Base-by-base conservation (phyloP, 2,888 invertebrate genomes). In the Autographa gamma region DNA sequence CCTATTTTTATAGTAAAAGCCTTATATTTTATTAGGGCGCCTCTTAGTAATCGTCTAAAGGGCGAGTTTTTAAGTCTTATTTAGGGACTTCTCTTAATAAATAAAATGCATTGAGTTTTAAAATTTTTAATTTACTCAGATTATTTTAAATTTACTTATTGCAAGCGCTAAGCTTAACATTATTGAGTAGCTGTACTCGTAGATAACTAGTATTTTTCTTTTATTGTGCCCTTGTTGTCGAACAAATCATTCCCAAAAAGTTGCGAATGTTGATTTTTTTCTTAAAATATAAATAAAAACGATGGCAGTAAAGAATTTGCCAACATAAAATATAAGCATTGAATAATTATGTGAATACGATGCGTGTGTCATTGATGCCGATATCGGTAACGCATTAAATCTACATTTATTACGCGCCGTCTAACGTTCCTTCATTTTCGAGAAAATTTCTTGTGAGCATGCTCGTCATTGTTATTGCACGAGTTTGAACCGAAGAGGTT, bases 381-480 rank as follows among this genome's bases (percentile, higher is more conserved):
- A 81, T 83, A 83, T 82, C 83, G 81, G 77, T 85, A 82, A 84
- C 85, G 83, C 86, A 89, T 89, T 88, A 88, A 90, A 88, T 89
- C 82, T 83, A 85, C 86, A 88, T 90, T 89, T 88, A 89, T 89
- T 85, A 89, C 82, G 77, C 80, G 71, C 67, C 80, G 69, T 83
- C 82, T 78, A 76, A 74, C 75, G 78, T 81, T 77, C 81, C 75
- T 84, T 86, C 82, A 84, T 80, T 83, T 83, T 79, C 66, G 81
- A 58, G 48, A 67, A 59, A 85, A 85, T 86, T 86, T 85, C 83
- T 82, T 73, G 73, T 78, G 80, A 84, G 83, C 81, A 83, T 84
- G 86, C 89, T 83, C 86, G 89, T 92, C 91, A 90, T 91, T 91
- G 91, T 92, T 92, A 92, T 91, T 89, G 89, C 85, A 82, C 72